These are phyloP conservation scores for Sarcophaga peregrina DNA, from an alignment of 1,140 invertebrate species.

Conservation along the genomic window DNA sequence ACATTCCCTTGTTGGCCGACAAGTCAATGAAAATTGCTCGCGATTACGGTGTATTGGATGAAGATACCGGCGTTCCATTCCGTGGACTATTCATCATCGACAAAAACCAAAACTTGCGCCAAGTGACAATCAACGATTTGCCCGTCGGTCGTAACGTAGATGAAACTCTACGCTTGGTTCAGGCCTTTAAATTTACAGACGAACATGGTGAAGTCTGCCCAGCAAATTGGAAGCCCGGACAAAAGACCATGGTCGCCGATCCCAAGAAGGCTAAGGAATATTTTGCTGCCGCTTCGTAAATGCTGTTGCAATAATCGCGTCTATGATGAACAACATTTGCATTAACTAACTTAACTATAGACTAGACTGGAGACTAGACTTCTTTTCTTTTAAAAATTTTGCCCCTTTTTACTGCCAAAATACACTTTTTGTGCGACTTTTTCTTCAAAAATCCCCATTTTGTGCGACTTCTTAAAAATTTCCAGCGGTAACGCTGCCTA, in stretches of 20 bases:
- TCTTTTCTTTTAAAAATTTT: no score
- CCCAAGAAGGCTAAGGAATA: slow-evolving; percentile 86
- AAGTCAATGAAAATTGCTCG: slow-evolving; percentile 88
- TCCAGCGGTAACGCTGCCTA: no score
- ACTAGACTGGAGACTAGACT: no score
- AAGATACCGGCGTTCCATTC: slow-evolving; percentile 93
- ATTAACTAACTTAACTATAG: no score
- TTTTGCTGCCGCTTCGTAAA: slow-evolving; percentile 77
- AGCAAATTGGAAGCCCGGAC: slow-evolving; percentile 95
- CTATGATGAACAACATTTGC: slow-evolving; percentile 29
- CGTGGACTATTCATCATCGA: slow-evolving; percentile 99
- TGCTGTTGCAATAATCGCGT: slow-evolving; percentile 23
- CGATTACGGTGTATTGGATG: slow-evolving; percentile 93
- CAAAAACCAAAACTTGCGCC: slow-evolving; percentile 88
- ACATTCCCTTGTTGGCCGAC: slow-evolving; percentile 95
- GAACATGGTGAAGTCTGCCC: slow-evolving; percentile 97
- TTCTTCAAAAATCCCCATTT: no score
- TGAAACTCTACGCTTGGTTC: slow-evolving; percentile 91
- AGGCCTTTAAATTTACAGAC: slow-evolving; percentile 97
- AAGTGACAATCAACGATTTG: slow-evolving; percentile 98
- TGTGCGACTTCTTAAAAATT: no score
- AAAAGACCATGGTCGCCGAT: slow-evolving; percentile 94
- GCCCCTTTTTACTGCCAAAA: no score
- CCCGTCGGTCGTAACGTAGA: slow-evolving; percentile 95
- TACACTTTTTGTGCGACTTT: no score